A percentile compares a stretch with the other conserved stretches of the same genome.
Evolutionary conservation across 2,888 invertebrate species (phyloP).

Genomic region (Empis stercorea): DNA sequence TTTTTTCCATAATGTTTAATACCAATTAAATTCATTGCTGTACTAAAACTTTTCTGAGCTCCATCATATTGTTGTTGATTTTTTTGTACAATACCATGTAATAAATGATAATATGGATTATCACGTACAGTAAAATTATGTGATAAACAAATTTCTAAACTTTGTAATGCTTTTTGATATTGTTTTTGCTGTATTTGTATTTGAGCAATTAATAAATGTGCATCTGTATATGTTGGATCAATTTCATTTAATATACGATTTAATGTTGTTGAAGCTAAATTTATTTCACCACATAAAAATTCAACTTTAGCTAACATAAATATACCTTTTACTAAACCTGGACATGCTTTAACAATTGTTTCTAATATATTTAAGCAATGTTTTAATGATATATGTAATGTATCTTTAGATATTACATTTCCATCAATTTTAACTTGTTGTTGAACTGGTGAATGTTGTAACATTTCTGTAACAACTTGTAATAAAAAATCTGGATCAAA

Average conservation of each 20-base stretch:
- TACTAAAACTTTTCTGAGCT: slow-evolving; percentile 59
- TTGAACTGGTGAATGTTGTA: slow-evolving; percentile 57
- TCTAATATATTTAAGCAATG: slow-evolving; percentile 55
- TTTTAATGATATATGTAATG: slow-evolving; percentile 40
- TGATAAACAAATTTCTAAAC: slow-evolving; percentile 78
- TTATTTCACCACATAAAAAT: slow-evolving; percentile 64
- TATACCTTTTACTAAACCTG: slow-evolving; percentile 56
- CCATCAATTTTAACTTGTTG: slow-evolving; percentile 37
- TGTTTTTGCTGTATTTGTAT: slow-evolving; percentile 60
- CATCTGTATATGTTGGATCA: slow-evolving; percentile 70
- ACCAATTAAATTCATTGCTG: slow-evolving; percentile 56
- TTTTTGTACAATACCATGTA: slow-evolving; percentile 72
- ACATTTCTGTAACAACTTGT: slow-evolving; percentile 61
- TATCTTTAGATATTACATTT: slow-evolving; percentile 34
- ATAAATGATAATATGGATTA: slow-evolving; percentile 78
- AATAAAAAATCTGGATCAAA: slow-evolving; percentile 80
- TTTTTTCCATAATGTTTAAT: slow-evolving; percentile 20
- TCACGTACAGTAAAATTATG: slow-evolving; percentile 88
- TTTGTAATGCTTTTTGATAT: slow-evolving; percentile 68
- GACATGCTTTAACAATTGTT: slow-evolving; percentile 62
- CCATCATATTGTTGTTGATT: slow-evolving; percentile 55
- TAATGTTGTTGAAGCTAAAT: slow-evolving; percentile 55
- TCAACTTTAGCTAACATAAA: slow-evolving; percentile 67
- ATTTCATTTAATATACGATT: slow-evolving; percentile 58
- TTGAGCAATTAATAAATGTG: slow-evolving; percentile 75